Base-by-base conservation (phyloP, 2,113 vertebrate genomes). In the Sialia sialis region DNA sequence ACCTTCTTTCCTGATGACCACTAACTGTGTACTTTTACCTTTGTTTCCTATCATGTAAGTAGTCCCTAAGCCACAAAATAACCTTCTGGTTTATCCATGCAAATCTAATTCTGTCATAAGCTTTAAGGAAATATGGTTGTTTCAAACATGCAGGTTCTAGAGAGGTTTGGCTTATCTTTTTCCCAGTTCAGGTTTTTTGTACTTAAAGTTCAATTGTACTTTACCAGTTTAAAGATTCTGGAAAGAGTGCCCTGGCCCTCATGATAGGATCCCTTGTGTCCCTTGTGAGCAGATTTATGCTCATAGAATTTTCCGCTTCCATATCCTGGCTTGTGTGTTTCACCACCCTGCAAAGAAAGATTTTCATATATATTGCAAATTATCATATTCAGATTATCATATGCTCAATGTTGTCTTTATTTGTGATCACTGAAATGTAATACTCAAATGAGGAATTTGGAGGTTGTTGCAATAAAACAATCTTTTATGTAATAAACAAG, bases 151-250 rank as follows among this genome's bases (percentile, higher is more conserved):
- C 34, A 77, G 29, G 23, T 83, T 76, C 62, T 83, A 48, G 7
- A 77, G 41, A 84, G 34, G 59, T 63, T 83, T 86, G 52, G 32
- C 44, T 66, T 79, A 29, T 56, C 41, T 75, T 34, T 81, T 82
- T 48, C 43, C 36, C 58, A 26, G 15, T 26, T 94, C 16, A 36
- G 1, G 46, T 67, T 72, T 78, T 90, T 70, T 76, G 17, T 51
- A 68, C 13, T 66, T 92, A 32, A 95, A 94, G 22, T 87, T 95
- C 52, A 86, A 3, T 87, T 91, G 67, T 96, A 92, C 94, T 30
- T 98, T 99, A 99, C 99, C 99, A 99, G 99, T 98, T 98, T 99
- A 98, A 99, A 99, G 98, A 99, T 98, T 98, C 94, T 99, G 97
- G 99, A 99, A 97, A 99, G 98, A 93, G 98, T 97, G 84, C 99